These are phyloP conservation scores for Bettongia penicillata DNA, from an alignment of 2,113 vertebrate genomes.

Conservation along the genomic window DNA sequence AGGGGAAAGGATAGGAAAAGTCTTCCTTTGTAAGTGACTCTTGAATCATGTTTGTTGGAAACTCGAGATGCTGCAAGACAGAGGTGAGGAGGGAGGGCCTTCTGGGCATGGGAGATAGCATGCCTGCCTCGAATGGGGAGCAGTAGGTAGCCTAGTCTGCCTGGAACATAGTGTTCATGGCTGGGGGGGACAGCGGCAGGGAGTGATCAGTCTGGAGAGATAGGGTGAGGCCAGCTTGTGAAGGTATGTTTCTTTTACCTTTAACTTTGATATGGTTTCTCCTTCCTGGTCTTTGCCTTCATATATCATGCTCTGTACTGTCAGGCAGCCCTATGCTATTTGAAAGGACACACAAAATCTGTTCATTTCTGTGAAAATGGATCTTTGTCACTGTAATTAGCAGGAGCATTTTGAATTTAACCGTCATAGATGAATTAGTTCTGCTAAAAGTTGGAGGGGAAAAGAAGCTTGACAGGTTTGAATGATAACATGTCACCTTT, in stretches of 20 bases:
- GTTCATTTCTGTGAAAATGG: background rate
- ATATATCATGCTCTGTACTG: background rate
- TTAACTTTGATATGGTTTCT: background rate
- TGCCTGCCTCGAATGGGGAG: background rate
- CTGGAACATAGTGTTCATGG: background rate
- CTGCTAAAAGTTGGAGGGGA: background rate
- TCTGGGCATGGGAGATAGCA: background rate
- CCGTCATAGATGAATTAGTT: background rate
- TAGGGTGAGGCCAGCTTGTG: background rate
- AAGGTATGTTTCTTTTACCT: background rate
- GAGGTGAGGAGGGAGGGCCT: background rate
- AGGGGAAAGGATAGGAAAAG: background rate
- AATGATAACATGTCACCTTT: background rate
- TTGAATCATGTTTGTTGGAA: background rate
- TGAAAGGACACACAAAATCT: background rate
- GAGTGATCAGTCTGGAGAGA: background rate
- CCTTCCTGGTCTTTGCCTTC: background rate
- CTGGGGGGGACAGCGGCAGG: background rate
- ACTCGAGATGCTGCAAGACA: background rate
- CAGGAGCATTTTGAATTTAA: background rate
- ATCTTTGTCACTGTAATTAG: background rate
- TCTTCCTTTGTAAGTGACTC: background rate
- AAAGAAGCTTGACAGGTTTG: background rate
- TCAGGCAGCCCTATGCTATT: background rate
- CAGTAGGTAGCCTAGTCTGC: background rate